Base-by-base conservation (phyloP, 2,888 invertebrate species). In the Ophion ellenae region DNA sequence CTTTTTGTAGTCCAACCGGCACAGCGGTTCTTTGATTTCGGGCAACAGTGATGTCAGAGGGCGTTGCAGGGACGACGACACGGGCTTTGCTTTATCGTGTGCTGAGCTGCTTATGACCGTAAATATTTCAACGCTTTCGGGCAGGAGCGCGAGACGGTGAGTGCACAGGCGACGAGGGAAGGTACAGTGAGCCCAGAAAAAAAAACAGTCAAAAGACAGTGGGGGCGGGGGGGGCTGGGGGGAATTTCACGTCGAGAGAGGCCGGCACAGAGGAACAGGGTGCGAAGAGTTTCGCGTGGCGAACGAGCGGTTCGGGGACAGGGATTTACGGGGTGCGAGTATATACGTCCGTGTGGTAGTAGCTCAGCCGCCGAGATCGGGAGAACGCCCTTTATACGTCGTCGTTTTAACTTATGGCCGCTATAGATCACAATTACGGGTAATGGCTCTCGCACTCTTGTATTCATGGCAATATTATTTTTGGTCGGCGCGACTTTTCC, bases 361-460 rank as follows among this genome's bases (percentile, higher is more conserved):
- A 28, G 67, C 61, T 73, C 47, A 63, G 4, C 28, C 47, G 47
- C 73, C 67, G 74, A 76, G 70, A 71, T 40, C 36, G 88, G 86
- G 82, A 69, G 89, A 90, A 91, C 90, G 90, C 92, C 91, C 92
- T 92, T 92, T 91, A 90, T 91, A 91, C 90, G 91, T 92, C 92
- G 90, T 90, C 90, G 89, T 87, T 88, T 89, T 93, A 90, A 91
- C 92, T 91, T 93, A 93, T 92, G 90, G 89, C 91, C 87, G 92
- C 91, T 91, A 92, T 93, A 93, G 93, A 93, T 93, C 93, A 93
- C 92, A 93, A 93, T 93, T 93, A 93, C 91, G 91, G 90, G 91
- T 93, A 93, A 93, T 93, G 90, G 92, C 91, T 90, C 90, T 90
- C 91, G 92, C 92, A 47, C 47, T 92, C 92, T 92, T 91, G 92